Conservation (phyloP, 1,140 invertebrate species). For the Ceratina calcarata region DNA sequence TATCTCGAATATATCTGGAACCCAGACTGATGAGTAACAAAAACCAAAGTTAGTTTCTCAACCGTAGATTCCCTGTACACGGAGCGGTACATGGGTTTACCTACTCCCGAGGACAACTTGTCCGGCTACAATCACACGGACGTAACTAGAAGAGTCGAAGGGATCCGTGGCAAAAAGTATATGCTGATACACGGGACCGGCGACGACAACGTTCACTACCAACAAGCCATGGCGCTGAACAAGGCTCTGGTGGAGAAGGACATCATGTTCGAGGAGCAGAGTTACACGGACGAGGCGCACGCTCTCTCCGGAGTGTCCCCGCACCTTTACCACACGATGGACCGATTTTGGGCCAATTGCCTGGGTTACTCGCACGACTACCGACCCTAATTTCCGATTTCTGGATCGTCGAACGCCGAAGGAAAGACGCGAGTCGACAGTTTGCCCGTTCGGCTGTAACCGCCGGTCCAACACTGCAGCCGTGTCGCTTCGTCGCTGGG, state of each 20-base stretch:
- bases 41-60: background rate
- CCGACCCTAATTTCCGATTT: constrained; percentile 15
- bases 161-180: constrained; percentile 82
- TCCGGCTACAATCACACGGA: constrained; percentile 81
- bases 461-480: background rate
- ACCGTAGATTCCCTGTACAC: constrained; percentile 85
- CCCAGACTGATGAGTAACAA: background rate
- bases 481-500: background rate
- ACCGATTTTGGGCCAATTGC: constrained; percentile 83
- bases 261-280: constrained; percentile 83
- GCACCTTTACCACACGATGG: constrained; percentile 85
- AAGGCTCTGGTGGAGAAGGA: constrained; percentile 83
- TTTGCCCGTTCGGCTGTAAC: too few species aligned
- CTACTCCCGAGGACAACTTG: constrained; percentile 81
- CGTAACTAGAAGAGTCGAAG: constrained; percentile 79
- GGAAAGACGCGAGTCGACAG: background rate
- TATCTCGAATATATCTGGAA: too few species aligned
- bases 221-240: constrained; percentile 84
- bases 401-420: background rate
- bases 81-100: constrained; percentile 85
- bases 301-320: constrained; percentile 78
- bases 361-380: constrained; percentile 65
- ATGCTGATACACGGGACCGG: constrained; percentile 84
- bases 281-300: constrained; percentile 85
- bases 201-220: constrained; percentile 87